Evolutionary conservation across 2,888 invertebrate species (phyloP).

Genomic region (Drosophila sordidula): DNA sequence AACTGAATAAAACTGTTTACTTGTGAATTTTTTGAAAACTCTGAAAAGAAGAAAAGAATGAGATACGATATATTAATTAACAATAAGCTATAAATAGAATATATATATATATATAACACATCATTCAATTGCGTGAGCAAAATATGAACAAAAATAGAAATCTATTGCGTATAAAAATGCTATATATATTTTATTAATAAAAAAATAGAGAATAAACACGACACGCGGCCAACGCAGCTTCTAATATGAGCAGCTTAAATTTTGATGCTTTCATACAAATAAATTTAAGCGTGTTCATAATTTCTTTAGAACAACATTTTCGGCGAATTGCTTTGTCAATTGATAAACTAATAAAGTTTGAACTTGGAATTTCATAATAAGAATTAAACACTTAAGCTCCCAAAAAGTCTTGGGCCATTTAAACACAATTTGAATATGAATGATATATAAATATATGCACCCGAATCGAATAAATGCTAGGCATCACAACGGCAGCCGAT

Average conservation of each 20-base stretch:
- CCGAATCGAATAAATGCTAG: not conserved
- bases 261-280: not conserved
- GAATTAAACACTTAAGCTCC: not conserved
- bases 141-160: too few species aligned
- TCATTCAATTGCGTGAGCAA: too few species aligned
- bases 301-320: conserved; percentile 7
- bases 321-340: conserved; percentile 11
- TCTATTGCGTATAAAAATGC: too few species aligned
- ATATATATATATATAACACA: too few species aligned
- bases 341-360: conserved; percentile 12
- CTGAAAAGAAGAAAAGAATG: too few species aligned
- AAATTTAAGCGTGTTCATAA: not conserved
- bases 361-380: not conserved
- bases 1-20: too few species aligned
- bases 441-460: not conserved
- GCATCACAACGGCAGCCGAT: conserved; percentile 28
- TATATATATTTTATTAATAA: not conserved
- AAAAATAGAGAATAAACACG: not conserved
- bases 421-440: not conserved
- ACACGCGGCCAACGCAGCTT: not conserved
- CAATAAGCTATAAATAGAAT: too few species aligned
- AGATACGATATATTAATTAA: too few species aligned
- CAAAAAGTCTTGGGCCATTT: not conserved
- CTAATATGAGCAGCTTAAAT: not conserved
- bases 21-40: too few species aligned